phyloP scores from a whole-genome alignment of 2,888 invertebrate species.

The Heliconius charithonia region DNA sequence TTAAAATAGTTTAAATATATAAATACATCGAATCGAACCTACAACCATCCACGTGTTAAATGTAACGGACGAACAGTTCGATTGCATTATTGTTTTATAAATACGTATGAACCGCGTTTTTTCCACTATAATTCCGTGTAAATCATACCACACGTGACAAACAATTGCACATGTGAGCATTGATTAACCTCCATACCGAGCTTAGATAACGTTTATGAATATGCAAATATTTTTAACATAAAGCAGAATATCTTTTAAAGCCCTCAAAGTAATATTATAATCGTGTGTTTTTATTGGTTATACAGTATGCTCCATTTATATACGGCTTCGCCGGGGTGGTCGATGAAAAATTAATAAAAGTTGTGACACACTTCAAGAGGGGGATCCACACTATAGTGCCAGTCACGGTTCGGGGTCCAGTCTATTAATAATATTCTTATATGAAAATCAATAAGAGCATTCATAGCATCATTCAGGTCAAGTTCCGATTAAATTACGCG shows the following conservation, averaged over 20 bases:
- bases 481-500: too few species aligned
- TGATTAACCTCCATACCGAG: conserved; percentile 8
- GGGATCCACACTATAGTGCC: too few species aligned
- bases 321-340: neutral
- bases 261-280: neutral
- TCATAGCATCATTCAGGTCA: too few species aligned
- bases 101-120: neutral
- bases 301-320: neutral
- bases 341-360: neutral
- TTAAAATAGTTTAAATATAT: too few species aligned
- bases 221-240: conserved; percentile 14
- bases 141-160: neutral
- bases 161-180: conserved; percentile 1
- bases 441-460: too few species aligned
- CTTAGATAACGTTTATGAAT: neutral
- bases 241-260: neutral
- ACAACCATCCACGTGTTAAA: too few species aligned
- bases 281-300: neutral
- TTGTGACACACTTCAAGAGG: neutral
- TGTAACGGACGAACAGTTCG: too few species aligned
- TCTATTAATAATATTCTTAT: too few species aligned
- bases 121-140: neutral
- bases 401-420: too few species aligned
- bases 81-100: too few species aligned
- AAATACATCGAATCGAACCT: too few species aligned